Conservation (phyloP, 2,888 invertebrate species). For the Drosophila stalkeri region DNA sequence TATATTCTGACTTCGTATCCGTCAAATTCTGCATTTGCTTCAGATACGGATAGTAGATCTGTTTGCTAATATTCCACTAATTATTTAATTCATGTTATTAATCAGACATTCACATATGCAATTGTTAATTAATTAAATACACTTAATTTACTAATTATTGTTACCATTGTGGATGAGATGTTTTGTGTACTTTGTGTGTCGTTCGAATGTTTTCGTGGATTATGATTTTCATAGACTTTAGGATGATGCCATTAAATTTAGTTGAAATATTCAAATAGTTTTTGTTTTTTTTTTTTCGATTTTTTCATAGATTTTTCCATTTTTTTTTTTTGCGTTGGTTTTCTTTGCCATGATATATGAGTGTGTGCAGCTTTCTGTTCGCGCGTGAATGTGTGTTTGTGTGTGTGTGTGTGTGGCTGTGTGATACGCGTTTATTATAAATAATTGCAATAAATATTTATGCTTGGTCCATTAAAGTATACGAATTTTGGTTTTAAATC, state of each 20-base stretch:
- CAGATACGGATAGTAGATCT: slow-evolving; percentile 24
- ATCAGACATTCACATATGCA: slow-evolving; percentile 66
- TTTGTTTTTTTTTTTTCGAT: slow-evolving; percentile 18
- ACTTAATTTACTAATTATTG: slow-evolving; percentile 85
- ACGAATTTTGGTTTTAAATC: slow-evolving; percentile 32
- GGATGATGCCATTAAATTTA: slow-evolving; percentile 43
- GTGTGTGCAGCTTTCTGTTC: slow-evolving; percentile 52
- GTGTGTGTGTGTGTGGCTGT: background rate
- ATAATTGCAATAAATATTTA: slow-evolving; percentile 31
- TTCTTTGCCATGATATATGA: slow-evolving; percentile 70
- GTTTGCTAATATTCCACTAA: slow-evolving; percentile 52
- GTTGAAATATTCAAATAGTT: slow-evolving; percentile 31
- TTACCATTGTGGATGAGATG: slow-evolving; percentile 85
- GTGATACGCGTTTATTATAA: slow-evolving; percentile 11
- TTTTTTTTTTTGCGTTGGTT: slow-evolving; percentile 36
- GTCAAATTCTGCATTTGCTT: slow-evolving; percentile 10
- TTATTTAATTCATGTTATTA: slow-evolving; percentile 48
- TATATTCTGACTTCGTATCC: background rate
- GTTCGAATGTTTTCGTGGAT: slow-evolving; percentile 50
- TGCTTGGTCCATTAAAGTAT: slow-evolving; percentile 71
- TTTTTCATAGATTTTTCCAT: slow-evolving; percentile 29
- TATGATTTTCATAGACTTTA: slow-evolving; percentile 50
- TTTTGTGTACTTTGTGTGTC: slow-evolving; percentile 52
- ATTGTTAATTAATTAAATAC: slow-evolving; percentile 64
- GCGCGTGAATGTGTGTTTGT: slow-evolving; percentile 14